Evolutionary conservation across 2,888 invertebrate species (phyloP), one percentile per base, ranked within the genome.

Genomic region (Dexiosoma caninum): DNA sequence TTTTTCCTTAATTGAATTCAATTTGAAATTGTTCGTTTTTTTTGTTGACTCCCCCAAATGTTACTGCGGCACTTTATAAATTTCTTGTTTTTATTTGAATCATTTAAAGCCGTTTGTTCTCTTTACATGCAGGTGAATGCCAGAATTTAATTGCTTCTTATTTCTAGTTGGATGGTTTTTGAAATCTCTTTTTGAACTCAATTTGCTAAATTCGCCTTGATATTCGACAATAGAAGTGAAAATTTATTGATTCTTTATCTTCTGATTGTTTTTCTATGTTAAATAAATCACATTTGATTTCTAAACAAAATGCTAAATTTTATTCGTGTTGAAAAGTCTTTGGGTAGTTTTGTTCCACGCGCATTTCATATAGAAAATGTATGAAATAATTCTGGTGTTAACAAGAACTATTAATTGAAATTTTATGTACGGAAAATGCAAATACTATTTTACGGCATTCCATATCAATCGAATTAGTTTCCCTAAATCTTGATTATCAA

Each of bases 91-190:
- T 51, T 51, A 23, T 64, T 46, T 37, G 37, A 55, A 69, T 44
- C 44, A 55, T 12, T 46, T 37, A 62, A 60, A 57, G 19, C n/a
- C 23, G n/a, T n/a, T 32, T 67, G 42, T 69, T 16, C 30, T 19
- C 21, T 12, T 57, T n/a, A 32, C 21, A 14, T 35, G 12, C 4
- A 27, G 23, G 32, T 14, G 2, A 42, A 32, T 21, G 21, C 10
- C 27, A 46, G 23, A 57, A 30, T 12, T 37, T 60, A 69, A 76
- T 55, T 62, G 60, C 21, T 69, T 67, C 42, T 32, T 21, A 51
- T 67, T 69, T 76, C 37, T 49, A 67, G 23, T 60, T 66, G 64
- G 57, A 32, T 75, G 66, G 40, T 19, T 72, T 8, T 62, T 72
- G 16, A 55, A 62, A 42, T 55, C 12, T n/a, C n/a, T 64, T 44